Conservation (phyloP, 2,797 vertebrate species). For the Premnoplex brunnescens region DNA sequence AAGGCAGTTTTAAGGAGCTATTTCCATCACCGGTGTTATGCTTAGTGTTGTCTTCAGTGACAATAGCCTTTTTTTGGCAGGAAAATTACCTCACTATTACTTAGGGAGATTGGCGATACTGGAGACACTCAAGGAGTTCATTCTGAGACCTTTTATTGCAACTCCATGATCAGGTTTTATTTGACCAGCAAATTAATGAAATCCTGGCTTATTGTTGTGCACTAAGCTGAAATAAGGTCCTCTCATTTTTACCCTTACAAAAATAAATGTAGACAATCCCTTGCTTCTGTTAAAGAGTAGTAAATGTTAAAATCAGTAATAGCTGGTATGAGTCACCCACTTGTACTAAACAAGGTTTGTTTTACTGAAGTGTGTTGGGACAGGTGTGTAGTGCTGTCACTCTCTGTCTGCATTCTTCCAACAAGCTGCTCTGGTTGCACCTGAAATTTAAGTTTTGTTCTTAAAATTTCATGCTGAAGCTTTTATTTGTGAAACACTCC, state of each 20-base stretch:
- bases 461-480: not conserved
- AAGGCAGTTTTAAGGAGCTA: not conserved
- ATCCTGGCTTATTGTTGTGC: not conserved
- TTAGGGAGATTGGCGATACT: not conserved
- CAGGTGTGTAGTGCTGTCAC: not conserved
- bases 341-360: not conserved
- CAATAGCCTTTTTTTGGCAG: not conserved
- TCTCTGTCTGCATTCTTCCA: not conserved
- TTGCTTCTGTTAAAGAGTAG: not conserved
- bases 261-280: not conserved
- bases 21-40: not conserved
- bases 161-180: not conserved
- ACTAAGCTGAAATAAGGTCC: not conserved
- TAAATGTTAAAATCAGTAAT: not conserved
- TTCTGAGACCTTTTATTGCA: not conserved
- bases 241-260: not conserved
- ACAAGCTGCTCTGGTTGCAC: not conserved
- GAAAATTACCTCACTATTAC: not conserved
- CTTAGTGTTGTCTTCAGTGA: not conserved
- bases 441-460: not conserved
- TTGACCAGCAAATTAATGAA: not conserved
- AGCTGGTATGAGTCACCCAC: not conserved
- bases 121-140: not conserved
- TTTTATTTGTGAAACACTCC: not conserved
- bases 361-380: not conserved